Conservation (phyloP, 2,113 vertebrate species). For the Calidris pygmaea region DNA sequence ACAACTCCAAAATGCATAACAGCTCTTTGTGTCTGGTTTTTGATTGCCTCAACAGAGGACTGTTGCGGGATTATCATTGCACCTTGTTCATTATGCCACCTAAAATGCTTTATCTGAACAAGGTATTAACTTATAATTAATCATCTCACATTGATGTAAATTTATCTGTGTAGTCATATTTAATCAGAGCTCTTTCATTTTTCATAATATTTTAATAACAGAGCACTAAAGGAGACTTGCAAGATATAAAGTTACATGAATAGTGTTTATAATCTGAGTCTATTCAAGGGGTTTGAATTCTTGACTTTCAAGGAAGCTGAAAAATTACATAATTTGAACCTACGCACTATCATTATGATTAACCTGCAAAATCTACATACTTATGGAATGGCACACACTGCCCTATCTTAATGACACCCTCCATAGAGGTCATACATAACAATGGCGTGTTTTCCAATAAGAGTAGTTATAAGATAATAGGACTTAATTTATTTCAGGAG, state of each 20-base stretch:
- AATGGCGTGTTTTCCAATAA: not conserved
- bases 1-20: constrained; percentile 14
- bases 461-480: not conserved
- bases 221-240: constrained; percentile 44
- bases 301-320: constrained; percentile 18
- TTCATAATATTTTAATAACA: constrained; percentile 72
- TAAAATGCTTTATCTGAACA: constrained; percentile 53
- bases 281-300: constrained; percentile 6
- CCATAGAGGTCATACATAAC: not conserved
- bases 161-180: constrained; percentile 59
- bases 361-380: not conserved
- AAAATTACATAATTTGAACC: constrained; percentile 40
- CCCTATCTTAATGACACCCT: not conserved
- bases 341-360: constrained; percentile 14
- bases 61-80: not conserved
- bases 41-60: constrained; percentile 40
- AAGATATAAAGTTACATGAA: constrained; percentile 54
- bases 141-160: constrained; percentile 61
- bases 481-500: constrained; percentile 17
- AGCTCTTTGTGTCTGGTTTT: constrained; percentile 40
- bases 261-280: constrained; percentile 42
- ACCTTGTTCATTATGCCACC: constrained; percentile 43
- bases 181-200: constrained; percentile 68
- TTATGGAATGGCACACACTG: not conserved
- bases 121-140: constrained; percentile 67